phyloP scores from a whole-genome alignment of 2,888 invertebrate species.

The Clusia tigrina region DNA sequence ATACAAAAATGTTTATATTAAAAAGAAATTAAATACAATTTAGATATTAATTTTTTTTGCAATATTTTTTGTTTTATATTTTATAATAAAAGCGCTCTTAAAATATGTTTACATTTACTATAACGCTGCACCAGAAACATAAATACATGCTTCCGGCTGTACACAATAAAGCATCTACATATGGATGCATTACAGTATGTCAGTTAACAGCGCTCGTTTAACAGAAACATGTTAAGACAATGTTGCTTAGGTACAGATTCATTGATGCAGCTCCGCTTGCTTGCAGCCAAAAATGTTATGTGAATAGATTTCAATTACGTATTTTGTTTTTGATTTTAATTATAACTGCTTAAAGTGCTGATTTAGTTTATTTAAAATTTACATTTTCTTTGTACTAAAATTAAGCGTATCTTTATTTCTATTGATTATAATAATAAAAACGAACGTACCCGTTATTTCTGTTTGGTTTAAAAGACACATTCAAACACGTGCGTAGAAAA shows the following conservation, averaged over 20 bases:
- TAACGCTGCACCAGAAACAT: too few relatives aligned
- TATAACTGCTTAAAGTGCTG: not conserved
- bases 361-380: slow-evolving; percentile 3
- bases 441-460: slow-evolving; percentile 23
- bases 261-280: not conserved
- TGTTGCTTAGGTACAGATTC: not conserved
- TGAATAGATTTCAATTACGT: not conserved
- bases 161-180: too few relatives aligned
- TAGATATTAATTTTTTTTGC: slow-evolving; percentile 2
- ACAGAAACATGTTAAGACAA: slow-evolving; percentile 3
- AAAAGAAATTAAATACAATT: slow-evolving; percentile 22
- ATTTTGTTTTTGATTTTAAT: not conserved
- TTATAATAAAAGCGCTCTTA: slow-evolving; percentile 34
- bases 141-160: not conserved
- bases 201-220: not conserved
- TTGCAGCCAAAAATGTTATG: not conserved
- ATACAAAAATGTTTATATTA: slow-evolving; percentile 20
- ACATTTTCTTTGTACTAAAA: slow-evolving; percentile 51
- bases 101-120: slow-evolving; percentile 34
- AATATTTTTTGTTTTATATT: slow-evolving; percentile 22
- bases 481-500: slow-evolving; percentile 22
- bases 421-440: not conserved
- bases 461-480: too few relatives aligned
- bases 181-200: too few relatives aligned
- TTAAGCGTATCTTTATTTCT: slow-evolving; percentile 49